phyloP scores from a whole-genome alignment of 2,888 invertebrate species.

The Corbicula japonica region DNA sequence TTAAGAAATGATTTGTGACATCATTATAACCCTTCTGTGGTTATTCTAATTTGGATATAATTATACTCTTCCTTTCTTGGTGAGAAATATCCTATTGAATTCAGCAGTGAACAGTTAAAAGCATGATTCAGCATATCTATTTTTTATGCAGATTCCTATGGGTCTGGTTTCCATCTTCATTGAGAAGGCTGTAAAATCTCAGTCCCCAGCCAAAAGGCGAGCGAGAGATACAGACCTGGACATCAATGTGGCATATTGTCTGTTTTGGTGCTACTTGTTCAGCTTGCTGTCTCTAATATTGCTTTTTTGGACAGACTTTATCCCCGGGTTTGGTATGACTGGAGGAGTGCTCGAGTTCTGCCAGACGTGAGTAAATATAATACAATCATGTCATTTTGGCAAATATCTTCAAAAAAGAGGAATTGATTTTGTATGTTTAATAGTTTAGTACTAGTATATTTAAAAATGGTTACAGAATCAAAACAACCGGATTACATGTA shows the following conservation, averaged over 20 bases:
- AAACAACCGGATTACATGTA: no score
- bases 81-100: background rate
- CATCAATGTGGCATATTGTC: conserved; percentile 70
- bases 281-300: conserved; percentile 50
- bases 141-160: conserved; percentile 71
- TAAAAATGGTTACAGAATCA: no score
- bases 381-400: no score
- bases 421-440: no score
- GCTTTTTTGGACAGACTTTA: conserved; percentile 78
- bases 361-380: no score
- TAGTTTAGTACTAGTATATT: no score
- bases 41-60: no score
- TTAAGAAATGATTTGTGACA: no score
- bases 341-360: conserved; percentile 59
- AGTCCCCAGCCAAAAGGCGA: conserved; percentile 7
- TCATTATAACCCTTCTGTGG: no score
- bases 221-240: conserved; percentile 14
- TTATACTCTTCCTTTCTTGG: no score
- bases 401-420: no score
- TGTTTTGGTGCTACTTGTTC: conserved; percentile 75
- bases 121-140: conserved; percentile 6
- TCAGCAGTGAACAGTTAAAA: no score
- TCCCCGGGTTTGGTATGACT: conserved; percentile 78
- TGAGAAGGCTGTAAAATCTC: conserved; percentile 69
- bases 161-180: conserved; percentile 69